Percentiles rank a stretch among this genome's conserved stretches.
phyloP scores from a whole-genome alignment of 2,113 vertebrate species.

The Aspiorhynchus laticeps region DNA sequence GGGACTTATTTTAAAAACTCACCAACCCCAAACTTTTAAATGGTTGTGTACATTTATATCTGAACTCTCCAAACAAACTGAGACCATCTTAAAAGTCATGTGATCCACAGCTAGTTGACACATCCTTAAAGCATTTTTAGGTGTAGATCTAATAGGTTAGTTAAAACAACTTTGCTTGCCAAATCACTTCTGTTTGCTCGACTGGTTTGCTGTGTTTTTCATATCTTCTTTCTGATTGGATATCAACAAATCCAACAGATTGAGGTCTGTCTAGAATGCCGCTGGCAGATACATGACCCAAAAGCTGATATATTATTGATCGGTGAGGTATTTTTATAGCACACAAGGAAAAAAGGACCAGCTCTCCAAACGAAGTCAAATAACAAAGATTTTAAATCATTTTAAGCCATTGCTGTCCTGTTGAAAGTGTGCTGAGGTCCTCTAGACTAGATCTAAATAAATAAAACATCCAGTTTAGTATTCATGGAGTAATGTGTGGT shows the following conservation, averaged over 20 bases:
- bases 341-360: neutral
- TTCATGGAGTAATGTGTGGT: neutral
- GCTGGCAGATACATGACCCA: neutral
- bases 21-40: neutral
- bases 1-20: neutral
- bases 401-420: neutral
- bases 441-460: neutral
- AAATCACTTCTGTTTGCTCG: neutral
- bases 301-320: constrained; percentile 5
- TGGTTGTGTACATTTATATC: neutral
- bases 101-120: neutral
- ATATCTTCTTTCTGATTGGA: constrained; percentile 5
- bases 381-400: neutral
- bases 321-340: neutral
- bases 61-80: no score
- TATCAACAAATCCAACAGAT: neutral
- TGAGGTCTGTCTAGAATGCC: neutral
- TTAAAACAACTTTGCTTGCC: neutral
- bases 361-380: neutral
- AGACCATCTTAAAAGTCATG: neutral
- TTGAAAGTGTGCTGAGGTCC: no score
- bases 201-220: neutral
- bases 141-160: no score
- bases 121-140: neutral
- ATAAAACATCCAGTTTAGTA: neutral